Evolutionary conservation across 2,113 vertebrate genomes (phyloP), one percentile per base, ranked within the genome.

Genomic region (Vombatus ursinus): DNA sequence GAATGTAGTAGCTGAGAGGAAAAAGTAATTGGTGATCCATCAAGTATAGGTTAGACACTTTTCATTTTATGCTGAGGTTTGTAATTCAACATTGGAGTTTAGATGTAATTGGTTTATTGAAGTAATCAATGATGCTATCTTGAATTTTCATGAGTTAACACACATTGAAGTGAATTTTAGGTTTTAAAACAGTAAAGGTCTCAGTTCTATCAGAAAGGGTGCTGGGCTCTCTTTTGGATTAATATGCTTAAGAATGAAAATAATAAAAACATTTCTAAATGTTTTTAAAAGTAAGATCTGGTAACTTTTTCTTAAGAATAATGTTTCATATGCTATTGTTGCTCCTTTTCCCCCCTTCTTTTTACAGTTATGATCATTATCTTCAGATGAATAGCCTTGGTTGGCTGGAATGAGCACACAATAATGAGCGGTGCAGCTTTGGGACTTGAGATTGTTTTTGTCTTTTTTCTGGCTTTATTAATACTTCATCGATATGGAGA

Each of bases 401-500:
- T 92, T 96, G 90, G 11, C 95, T 94, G 89, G 93, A 93, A 96
- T n/a, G 92, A 98, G 4, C 54, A 5, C 92, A 97, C 90, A 97
- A 99, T 98, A 98, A 99, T 99, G 99, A 99, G 99, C 57, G 99
- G 98, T 90, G 99, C 98, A 49, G 99, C 98, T 0, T 24, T 99
- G 97, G 99, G 98, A 54, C 97, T 99, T 14, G 99, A 99, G 98
- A 99, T 99, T n/a, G 98, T 99, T 14, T 99, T 99, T 90, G 99
- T 99, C 48, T 99, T 99, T 98, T 98, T 99, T 97, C 97, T 99
- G 98, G 99, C 99, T 6, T 98, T 99, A 89, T 99, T 99, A 96
- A 98, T 99, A 0, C 99, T 99, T 54, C 99, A 99, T 94, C 99
- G 99, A 25, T 99, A 99, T 98, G 99, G 99, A 94, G 99, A 99